Evolutionary conservation across 1,140 invertebrate species (phyloP).

Genomic region (Drosophila virilis): DNA sequence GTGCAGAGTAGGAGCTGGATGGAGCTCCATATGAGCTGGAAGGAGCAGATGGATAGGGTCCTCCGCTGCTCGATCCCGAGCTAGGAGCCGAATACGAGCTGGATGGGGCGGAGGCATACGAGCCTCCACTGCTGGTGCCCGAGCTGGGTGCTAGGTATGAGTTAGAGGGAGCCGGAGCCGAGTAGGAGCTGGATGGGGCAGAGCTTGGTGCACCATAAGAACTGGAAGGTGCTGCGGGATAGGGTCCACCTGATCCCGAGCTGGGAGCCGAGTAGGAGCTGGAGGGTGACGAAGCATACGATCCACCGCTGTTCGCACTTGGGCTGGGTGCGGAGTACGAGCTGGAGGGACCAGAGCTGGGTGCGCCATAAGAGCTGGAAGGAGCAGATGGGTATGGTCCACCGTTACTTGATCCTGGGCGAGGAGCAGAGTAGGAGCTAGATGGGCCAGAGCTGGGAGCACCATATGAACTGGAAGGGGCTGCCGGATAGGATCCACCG

Average conservation of each 20-base stretch:
- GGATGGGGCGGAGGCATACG: slow-evolving; percentile 40
- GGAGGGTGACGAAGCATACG: slow-evolving; percentile 32
- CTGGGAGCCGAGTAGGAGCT: slow-evolving; percentile 31
- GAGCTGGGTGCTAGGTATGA: not conserved
- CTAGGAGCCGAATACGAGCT: slow-evolving; percentile 57
- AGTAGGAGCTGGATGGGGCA: slow-evolving; percentile 37
- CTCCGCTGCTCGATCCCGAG: slow-evolving; percentile 32
- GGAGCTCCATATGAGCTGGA: slow-evolving; percentile 55
- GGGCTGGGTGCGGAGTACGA: slow-evolving; percentile 37
- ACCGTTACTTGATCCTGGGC: slow-evolving; percentile 79
- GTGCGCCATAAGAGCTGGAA: slow-evolving; percentile 37
- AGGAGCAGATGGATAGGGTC: slow-evolving; percentile 50
- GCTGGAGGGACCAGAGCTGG: slow-evolving; percentile 26
- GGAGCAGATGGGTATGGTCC: slow-evolving; percentile 74
- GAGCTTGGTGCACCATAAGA: slow-evolving; percentile 29
- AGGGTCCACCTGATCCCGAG: slow-evolving; percentile 37
- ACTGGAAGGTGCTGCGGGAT: slow-evolving; percentile 33
- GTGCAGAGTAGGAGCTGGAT: slow-evolving; percentile 55
- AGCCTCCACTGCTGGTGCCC: slow-evolving; percentile 25
- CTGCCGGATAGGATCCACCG: slow-evolving; percentile 52
- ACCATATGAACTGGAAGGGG: slow-evolving; percentile 53
- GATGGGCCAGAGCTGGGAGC: slow-evolving; percentile 62
- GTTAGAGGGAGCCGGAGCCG: slow-evolving; percentile 6
- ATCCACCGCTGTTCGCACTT: slow-evolving; percentile 21
- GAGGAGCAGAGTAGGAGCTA: slow-evolving; percentile 61